Percentiles rank a stretch among this genome's conserved stretches.
Evolutionary conservation across 2,113 vertebrate genomes (phyloP).

Genomic region (Tapirus terrestris): DNA sequence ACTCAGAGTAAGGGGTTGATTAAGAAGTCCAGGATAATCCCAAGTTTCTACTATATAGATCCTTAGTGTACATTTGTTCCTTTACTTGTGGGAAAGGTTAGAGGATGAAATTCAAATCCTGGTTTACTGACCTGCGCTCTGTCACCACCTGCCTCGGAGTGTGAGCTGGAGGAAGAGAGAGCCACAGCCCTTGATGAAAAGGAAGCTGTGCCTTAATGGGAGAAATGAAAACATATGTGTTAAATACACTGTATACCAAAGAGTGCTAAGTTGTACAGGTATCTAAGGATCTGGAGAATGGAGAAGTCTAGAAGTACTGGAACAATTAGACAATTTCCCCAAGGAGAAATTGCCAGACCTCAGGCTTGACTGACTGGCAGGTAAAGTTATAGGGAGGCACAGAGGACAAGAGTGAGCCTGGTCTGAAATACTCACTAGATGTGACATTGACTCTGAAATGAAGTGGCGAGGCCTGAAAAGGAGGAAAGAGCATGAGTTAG

Average conservation of each 20-base stretch:
- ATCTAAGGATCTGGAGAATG: not conserved
- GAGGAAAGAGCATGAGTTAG: not conserved
- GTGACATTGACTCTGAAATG: not conserved
- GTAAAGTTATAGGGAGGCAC: not conserved
- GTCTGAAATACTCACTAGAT: not conserved
- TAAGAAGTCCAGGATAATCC: not conserved
- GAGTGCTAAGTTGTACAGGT: not conserved
- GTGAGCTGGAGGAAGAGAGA: not conserved
- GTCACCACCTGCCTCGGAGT: not conserved
- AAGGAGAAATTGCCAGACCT: not conserved
- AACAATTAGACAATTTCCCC: not conserved
- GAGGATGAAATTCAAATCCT: not conserved
- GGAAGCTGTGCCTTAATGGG: not conserved
- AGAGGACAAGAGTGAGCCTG: not conserved
- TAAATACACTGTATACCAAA: not conserved
- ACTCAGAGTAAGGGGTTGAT: not conserved
- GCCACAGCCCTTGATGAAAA: no score
- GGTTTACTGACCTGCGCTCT: rapidly evolving
- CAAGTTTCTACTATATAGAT: not conserved
- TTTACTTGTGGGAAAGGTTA: not conserved
- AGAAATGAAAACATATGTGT: not conserved
- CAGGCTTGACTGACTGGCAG: not conserved
- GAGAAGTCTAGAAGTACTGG: not conserved
- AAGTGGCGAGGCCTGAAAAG: not conserved
- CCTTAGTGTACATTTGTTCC: not conserved